These are phyloP conservation scores for Latrodectus hesperus DNA, from an alignment of 2,888 invertebrate genomes.

Conservation along the genomic window DNA sequence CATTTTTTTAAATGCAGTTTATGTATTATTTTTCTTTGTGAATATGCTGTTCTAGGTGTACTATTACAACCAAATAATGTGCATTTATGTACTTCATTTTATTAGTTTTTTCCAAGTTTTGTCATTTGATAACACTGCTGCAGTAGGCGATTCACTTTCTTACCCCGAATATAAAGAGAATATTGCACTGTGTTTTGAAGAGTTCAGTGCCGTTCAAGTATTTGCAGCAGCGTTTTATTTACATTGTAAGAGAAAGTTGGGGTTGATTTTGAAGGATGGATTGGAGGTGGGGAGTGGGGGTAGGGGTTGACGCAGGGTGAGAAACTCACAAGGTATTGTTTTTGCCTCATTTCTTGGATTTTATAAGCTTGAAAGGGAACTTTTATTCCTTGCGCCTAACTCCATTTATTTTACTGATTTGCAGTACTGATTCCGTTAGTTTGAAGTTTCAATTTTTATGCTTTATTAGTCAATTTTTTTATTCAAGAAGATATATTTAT, in stretches of 20 bases:
- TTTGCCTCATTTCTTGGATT: too few species aligned
- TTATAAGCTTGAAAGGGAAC: not conserved
- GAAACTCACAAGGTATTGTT: not conserved
- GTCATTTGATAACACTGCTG: not conserved
- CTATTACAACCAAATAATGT: not conserved
- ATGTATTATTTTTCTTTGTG: not conserved
- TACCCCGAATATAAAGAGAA: not conserved
- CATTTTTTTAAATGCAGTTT: not conserved
- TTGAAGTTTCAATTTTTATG: not conserved
- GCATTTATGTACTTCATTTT: not conserved
- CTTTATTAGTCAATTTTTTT: not conserved
- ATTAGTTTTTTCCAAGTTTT: not conserved
- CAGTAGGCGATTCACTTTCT: not conserved
- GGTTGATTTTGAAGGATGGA: too few species aligned
- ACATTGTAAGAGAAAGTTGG: not conserved
- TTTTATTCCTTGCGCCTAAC: not conserved
- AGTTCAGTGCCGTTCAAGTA: too few species aligned
- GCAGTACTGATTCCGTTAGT: too few species aligned
- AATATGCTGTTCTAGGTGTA: not conserved
- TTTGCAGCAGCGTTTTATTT: not conserved
- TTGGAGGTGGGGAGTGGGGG: not conserved
- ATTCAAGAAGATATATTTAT: not conserved
- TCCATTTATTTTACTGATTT: not conserved
- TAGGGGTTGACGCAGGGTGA: not conserved
- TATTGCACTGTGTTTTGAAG: not conserved